phyloP scores from a whole-genome alignment of 23 tunicate genomes.

The Styela plicata region DNA sequence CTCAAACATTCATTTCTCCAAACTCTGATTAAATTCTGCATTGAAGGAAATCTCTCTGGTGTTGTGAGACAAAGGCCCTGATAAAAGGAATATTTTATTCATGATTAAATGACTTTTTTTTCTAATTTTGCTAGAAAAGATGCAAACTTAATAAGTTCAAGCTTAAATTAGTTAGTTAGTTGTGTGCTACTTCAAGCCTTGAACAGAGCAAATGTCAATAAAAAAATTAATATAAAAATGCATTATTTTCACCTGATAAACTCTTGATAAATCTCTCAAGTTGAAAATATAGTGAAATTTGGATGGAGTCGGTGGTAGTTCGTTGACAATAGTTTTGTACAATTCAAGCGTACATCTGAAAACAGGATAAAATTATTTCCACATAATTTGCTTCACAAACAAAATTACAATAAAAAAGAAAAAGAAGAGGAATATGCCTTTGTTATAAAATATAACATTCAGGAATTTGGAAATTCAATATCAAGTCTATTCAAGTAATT shows the following conservation, averaged over 20 bases:
- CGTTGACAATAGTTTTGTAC: conserved; percentile 87
- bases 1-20: conserved; percentile 99
- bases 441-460: too few relatives aligned
- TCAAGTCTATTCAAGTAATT: too few relatives aligned
- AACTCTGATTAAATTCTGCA: conserved; percentile 75
- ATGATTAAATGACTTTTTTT: too few relatives aligned
- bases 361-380: neutral
- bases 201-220: neutral
- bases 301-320: conserved; percentile 97
- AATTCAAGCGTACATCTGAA: conserved; percentile 84
- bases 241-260: conserved; percentile 62
- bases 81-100: neutral
- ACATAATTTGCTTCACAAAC: neutral
- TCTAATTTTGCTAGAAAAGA: too few relatives aligned
- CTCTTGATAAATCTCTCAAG: conserved; percentile 92
- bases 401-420: neutral
- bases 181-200: too few relatives aligned
- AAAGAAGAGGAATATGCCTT: neutral
- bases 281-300: conserved; percentile 99
- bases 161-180: too few relatives aligned
- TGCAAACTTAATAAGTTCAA: too few relatives aligned
- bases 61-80: conserved; percentile 94
- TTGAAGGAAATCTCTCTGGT: conserved; percentile 73
- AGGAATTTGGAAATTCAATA: too few relatives aligned
- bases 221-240: too few relatives aligned